These are phyloP conservation scores for Pyrochroa serraticornis DNA, from an alignment of 2,888 invertebrate species.

Conservation along the genomic window DNA sequence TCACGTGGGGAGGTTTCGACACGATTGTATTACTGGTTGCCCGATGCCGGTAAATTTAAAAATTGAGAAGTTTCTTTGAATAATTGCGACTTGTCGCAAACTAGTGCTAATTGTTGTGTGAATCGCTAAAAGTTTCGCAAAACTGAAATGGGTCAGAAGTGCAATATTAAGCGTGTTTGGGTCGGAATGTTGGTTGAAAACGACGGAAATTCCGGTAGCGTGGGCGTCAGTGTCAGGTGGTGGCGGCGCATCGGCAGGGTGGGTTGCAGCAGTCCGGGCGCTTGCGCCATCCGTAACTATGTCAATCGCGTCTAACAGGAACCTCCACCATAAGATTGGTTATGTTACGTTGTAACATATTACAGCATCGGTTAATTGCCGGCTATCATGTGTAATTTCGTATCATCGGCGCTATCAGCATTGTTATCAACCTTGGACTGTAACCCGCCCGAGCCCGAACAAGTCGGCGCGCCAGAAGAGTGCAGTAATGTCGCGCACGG, in stretches of 20 bases:
- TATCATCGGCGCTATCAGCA: conserved; percentile 40
- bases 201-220: too few relatives aligned
- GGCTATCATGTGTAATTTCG: conserved; percentile 48
- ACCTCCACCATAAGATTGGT: conserved; percentile 43
- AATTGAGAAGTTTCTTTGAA: too few relatives aligned
- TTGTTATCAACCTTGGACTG: conserved; percentile 59
- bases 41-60: too few relatives aligned
- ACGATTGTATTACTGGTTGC: too few relatives aligned
- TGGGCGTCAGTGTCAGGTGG: too few relatives aligned
- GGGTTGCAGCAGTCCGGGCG: conserved; percentile 37
- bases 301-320: conserved; percentile 29
- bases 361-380: conserved; percentile 45
- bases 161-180: too few relatives aligned
- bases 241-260: conserved; percentile 12
- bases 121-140: too few relatives aligned
- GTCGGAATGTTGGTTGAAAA: too few relatives aligned
- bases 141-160: too few relatives aligned
- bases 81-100: too few relatives aligned
- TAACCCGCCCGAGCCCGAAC: conserved; percentile 50
- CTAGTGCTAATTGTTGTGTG: too few relatives aligned
- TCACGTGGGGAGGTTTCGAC: too few relatives aligned
- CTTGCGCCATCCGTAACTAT: conserved; percentile 34
- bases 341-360: conserved; percentile 48
- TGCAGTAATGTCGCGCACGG: conserved; percentile 52
- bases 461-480: conserved; percentile 49